Evolutionary conservation across 2,797 vertebrate species (phyloP), one percentile per base, ranked within the genome.

Genomic region (Megalops cyprinoides): DNA sequence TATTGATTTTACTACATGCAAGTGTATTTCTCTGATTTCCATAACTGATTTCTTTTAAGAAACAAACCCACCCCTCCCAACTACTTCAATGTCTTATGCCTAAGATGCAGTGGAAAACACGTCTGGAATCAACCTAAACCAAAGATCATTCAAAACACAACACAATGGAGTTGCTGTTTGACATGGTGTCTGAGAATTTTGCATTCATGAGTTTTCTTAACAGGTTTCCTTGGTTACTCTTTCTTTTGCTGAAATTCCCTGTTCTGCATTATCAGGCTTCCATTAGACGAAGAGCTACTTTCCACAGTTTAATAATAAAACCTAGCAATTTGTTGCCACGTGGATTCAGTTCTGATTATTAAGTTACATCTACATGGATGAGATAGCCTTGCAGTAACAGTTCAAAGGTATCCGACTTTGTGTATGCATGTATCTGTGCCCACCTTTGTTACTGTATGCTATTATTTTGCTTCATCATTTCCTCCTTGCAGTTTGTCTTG

Each of bases 401-500:
- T 71, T 37, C 18, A 71, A 44, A 39, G 67, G 37, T 4, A 7
- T 71, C 34, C 39, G 37, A 18, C 4, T 65, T 15, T 69, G 34
- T 62, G 58, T 62, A 62, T 62, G 60, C 34, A 28, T 31, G 60
- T 31, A 31, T 62, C 25, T 62, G 12, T 62, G 60, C 25, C 20
- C 6, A 18, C 14, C 60, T n/a, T 23, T 44, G 67, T n/a, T 71
- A 71, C 37, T 39, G n/a, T 71, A 20, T 42, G 39, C 20, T 39
- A 74, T 74, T 74, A 48, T 74, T 53, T 51, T 53, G 74, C 48
- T 51, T 25, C 18, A 12, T 53, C 74, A 31, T 51, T 34, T 25
- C 25, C 34, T 28, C 25, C 18, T 12, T 75, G 9, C 20, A n/a
- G 10, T 75, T 10, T 49, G 28, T 15, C n/a, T 2, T 0, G n/a